Percentiles rank a stretch among this genome's conserved stretches.
Evolutionary conservation across 2,113 vertebrate genomes (phyloP).

Genomic region (Meles meles): DNA sequence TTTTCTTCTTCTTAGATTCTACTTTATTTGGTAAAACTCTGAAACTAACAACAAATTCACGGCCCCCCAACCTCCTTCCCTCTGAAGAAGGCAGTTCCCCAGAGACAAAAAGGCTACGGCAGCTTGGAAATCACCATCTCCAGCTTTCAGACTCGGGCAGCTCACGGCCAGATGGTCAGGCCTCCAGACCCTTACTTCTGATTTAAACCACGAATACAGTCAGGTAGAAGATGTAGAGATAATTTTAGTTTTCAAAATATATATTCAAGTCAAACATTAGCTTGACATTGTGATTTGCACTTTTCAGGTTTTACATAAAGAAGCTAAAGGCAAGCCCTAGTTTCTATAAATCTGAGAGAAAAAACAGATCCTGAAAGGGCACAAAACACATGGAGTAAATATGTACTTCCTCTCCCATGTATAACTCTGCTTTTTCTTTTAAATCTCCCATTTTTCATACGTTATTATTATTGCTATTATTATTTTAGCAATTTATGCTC

Average conservation of each 20-base stretch:
- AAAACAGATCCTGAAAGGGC: background rate
- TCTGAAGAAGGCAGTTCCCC: no score
- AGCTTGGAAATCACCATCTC: no score
- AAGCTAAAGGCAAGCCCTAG: background rate
- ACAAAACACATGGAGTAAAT: background rate
- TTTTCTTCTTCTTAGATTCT: no score
- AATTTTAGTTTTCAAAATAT: conserved; percentile 47
- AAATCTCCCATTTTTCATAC: background rate
- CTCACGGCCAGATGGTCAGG: no score
- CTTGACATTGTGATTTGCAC: background rate
- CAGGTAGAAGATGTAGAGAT: background rate
- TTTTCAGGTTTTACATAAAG: background rate
- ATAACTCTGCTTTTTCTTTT: background rate
- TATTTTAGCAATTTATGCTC: background rate
- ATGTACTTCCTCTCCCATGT: background rate
- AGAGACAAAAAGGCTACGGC: no score
- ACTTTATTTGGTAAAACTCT: no score
- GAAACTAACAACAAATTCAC: no score
- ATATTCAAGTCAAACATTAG: background rate
- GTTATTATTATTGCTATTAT: background rate
- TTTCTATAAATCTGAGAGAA: background rate
- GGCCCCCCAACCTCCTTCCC: no score
- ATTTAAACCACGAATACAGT: conserved; percentile 3
- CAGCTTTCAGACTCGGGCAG: no score
- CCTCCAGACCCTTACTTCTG: no score